Conservation (phyloP, 2,888 invertebrate genomes). For the Dorcus hopei region DNA sequence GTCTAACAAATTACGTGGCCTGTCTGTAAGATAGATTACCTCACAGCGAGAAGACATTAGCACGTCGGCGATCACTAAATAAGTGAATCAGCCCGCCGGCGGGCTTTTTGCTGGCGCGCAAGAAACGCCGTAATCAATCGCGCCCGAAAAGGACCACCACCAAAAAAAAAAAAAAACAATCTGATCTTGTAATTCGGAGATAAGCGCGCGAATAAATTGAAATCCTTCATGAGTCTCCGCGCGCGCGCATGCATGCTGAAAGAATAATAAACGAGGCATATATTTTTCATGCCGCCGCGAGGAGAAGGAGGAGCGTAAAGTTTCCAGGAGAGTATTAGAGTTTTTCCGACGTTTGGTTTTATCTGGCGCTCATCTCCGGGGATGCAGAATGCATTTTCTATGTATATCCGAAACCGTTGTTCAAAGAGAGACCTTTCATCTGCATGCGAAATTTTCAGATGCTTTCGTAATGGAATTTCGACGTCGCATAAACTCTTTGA, state of each 20-base stretch:
- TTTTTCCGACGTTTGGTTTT: slow-evolving; percentile 4
- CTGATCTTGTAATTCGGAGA: no score
- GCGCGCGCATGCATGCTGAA: not conserved
- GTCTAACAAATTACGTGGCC: slow-evolving; percentile 2
- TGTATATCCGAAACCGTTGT: not conserved
- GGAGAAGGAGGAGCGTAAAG: not conserved
- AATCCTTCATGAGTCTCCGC: not conserved
- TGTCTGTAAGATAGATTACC: slow-evolving; percentile 23
- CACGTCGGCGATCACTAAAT: slow-evolving; percentile 17
- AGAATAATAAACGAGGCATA: not conserved
- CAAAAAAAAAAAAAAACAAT: no score
- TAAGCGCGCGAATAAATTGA: not conserved
- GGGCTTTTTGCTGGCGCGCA: no score
- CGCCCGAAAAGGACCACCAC: no score
- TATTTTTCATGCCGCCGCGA: not conserved
- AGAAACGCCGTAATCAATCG: no score
- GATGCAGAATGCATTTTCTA: slow-evolving; percentile 6
- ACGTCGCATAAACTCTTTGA: no score
- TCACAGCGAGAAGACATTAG: slow-evolving; percentile 20
- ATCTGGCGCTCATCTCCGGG: not conserved
- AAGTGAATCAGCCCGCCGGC: not conserved
- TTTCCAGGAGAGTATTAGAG: not conserved
- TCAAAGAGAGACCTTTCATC: not conserved
- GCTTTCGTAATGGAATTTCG: no score
- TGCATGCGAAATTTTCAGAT: not conserved